These are phyloP conservation scores for Sapajus apella DNA, from an alignment of 2,113 vertebrate species.

Conservation along the genomic window DNA sequence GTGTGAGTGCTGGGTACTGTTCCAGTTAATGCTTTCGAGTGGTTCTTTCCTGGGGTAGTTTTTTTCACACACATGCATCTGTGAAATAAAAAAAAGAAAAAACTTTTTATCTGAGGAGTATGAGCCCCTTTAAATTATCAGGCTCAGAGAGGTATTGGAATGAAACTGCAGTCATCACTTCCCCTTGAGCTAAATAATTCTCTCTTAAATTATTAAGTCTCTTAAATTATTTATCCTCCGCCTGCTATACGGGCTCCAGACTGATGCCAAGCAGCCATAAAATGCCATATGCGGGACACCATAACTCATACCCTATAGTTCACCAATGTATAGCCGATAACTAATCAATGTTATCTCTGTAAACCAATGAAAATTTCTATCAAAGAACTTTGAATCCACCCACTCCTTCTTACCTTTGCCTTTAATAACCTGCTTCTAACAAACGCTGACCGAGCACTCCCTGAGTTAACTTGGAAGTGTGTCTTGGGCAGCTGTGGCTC, in stretches of 20 bases:
- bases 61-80: neutral
- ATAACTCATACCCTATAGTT: no score
- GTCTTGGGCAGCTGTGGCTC: neutral
- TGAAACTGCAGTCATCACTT: neutral
- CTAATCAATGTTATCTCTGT: neutral
- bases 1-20: neutral
- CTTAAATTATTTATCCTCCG: neutral
- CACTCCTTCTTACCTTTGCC: neutral
- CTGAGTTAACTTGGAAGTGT: neutral
- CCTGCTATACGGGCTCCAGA: neutral
- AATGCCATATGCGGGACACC: neutral
- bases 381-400: neutral
- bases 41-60: neutral
- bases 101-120: neutral
- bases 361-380: neutral
- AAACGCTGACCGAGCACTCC: neutral
- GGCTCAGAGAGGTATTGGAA: neutral
- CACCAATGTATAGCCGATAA: neutral
- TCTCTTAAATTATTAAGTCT: neutral
- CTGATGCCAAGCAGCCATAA: neutral
- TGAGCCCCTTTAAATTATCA: neutral
- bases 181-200: neutral
- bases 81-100: neutral
- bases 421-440: neutral
- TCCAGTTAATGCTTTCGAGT: neutral